phyloP scores from a whole-genome alignment of 2,888 invertebrate genomes.

The Tetheella fluctuosa region DNA sequence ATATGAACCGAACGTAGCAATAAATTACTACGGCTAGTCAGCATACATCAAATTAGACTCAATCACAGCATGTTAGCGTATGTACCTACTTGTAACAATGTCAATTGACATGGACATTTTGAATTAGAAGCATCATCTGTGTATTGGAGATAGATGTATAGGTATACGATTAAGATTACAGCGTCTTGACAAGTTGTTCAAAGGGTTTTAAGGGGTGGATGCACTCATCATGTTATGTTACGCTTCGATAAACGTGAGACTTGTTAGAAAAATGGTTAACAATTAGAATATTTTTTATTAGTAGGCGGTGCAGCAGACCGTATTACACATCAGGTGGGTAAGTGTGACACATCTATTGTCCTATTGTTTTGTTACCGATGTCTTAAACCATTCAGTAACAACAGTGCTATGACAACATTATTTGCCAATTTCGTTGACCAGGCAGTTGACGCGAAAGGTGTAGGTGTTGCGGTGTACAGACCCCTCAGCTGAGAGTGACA shows the following conservation, averaged over 20 bases:
- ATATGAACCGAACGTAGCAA: background rate
- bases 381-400: constrained; percentile 1
- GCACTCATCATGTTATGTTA: too few relatives aligned
- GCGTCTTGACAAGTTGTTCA: too few relatives aligned
- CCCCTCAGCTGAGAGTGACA: constrained; percentile 54
- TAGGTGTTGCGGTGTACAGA: constrained; percentile 26
- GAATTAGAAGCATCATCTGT: too few relatives aligned
- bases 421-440: constrained; percentile 9
- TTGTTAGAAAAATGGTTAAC: background rate
- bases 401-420: constrained; percentile 1
- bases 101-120: too few relatives aligned
- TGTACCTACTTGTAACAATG: too few relatives aligned
- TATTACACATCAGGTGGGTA: background rate
- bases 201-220: too few relatives aligned
- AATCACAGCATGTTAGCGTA: too few relatives aligned
- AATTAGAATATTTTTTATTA: background rate
- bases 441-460: constrained; percentile 4
- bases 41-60: too few relatives aligned
- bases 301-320: background rate
- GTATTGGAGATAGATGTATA: too few relatives aligned
- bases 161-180: too few relatives aligned
- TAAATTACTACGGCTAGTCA: background rate
- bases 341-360: constrained; percentile 10
- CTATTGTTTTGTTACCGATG: constrained; percentile 9
- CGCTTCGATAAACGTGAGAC: too few relatives aligned